Evolutionary conservation across 2,888 invertebrate species (phyloP), one percentile per base, ranked within the genome.

Genomic region (Polyommatus icarus): DNA sequence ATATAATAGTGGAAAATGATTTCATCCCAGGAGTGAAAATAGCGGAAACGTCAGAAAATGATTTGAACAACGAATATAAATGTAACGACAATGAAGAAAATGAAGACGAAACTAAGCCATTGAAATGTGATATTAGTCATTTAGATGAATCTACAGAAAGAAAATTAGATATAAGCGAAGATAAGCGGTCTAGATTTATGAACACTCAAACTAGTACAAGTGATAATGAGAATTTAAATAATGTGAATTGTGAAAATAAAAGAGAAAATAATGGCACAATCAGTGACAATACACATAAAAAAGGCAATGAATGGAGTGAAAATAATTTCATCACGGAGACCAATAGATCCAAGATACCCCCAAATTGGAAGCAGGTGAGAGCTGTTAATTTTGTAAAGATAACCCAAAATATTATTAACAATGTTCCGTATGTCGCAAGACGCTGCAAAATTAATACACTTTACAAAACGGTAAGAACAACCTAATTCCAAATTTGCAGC

Each of bases 311-410:
- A 46, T 40, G 20, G 10, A 20, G 46, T 46, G 50, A 73, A 40
- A 73, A 40, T 46, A 20, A 73, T 73, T 46, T 20, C 10, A 72
- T 46, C 40, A 73, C 40, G 3, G 46, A 72, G 5, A 46, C 50
- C 4, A n/a, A 46, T 20, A 20, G 46, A 20, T 40, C 73, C 12
- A 73, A 50, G 46, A 46, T 73, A 20, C 46, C 73, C 12, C 73
- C 73, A 73, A 24, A 73, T 24, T 73, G 73, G 73, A 73, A 73
- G 46, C 73, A 73, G 73, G 73, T 72, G 5, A 54, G 54, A 54
- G n/a, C 32, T 18, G 10, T 46, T 12, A 46, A 46, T 12, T 10
- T 12, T 32, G 32, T 71, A 3, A 71, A 29, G 10, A 71, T 15
- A 32, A 18, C 20, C 40, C 8, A 40, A 40, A 40, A 8, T 40